Conservation (phyloP, 23 tunicate genomes). For the Ciona savignyi region DNA sequence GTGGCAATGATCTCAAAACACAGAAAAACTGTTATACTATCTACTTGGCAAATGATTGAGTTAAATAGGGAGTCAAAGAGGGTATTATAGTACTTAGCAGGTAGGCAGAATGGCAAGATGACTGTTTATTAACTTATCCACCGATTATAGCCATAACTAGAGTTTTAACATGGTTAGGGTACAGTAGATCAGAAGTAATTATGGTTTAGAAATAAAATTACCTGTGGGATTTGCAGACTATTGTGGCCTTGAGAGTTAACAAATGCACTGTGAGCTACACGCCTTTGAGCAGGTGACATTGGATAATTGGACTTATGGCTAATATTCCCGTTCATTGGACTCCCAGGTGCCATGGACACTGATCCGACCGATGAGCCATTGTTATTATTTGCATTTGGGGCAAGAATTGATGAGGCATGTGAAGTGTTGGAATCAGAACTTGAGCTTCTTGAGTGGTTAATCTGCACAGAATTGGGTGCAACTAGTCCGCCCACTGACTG, state of each 20-base stretch:
- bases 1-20: too few relatives aligned
- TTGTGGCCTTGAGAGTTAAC: conserved; percentile 13
- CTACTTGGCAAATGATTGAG: too few relatives aligned
- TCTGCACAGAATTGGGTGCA: conserved; percentile 11
- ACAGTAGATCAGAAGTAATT: background rate
- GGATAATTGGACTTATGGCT: conserved; percentile 9
- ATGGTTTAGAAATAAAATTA: background rate
- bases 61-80: too few relatives aligned
- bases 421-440: conserved; percentile 85
- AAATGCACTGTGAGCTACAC: conserved; percentile 14
- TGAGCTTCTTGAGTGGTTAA: conserved; percentile 83
- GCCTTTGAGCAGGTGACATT: conserved; percentile 18
- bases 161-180: too few relatives aligned
- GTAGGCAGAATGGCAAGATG: too few relatives aligned
- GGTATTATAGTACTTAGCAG: too few relatives aligned
- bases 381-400: conserved; percentile 9
- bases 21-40: too few relatives aligned
- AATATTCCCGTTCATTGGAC: conserved; percentile 14
- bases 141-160: too few relatives aligned
- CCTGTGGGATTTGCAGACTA: conserved; percentile 22
- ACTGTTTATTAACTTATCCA: too few relatives aligned
- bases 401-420: conserved; percentile 17
- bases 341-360: background rate
- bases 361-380: conserved; percentile 18
- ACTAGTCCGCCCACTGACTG: conserved; percentile 82